Evolutionary conservation across 37 sponge, comb jelly and placozoan species (phyloP), one percentile per base, ranked within the genome.

Genomic region (Sycon ciliatum): DNA sequence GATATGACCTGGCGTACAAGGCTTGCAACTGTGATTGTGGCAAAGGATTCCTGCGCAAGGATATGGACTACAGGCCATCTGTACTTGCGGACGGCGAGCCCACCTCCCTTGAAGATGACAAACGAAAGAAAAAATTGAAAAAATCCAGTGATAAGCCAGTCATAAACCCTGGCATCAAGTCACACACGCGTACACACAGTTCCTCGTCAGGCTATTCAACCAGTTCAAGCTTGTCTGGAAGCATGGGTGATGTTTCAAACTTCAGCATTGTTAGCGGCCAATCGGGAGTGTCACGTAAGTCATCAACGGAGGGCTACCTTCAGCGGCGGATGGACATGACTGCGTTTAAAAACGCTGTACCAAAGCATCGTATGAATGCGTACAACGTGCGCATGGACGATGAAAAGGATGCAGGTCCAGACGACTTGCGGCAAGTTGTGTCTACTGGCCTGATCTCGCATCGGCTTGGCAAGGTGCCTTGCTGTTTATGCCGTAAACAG

Each of bases 351-450:
- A n/a, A n/a, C n/a, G 39, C 62, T 34, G 49, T 74, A 3, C 69
- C 57, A 36, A 80, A 76, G 5, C 81, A 85, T 35, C 61, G 84
- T 0, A 78, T 88, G 33, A 88, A 93, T 73, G 78, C 86, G 5
- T 88, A 82, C 79, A 89, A 93, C 77, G 88, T 93, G 69, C 88
- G 88, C 72, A 88, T 93, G 82, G 93, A 92, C 69, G 93, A 92
- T 33, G 93, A 92, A 39, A 84, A 82, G 31, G 85, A 86, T 36
- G 87, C 81, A 3, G 92, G 86, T 24, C 84, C 87, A 1, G 93
- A 92, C 53, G 93, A 92, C 32, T 83, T 87, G 2, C 67, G 83
- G 22, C 84, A 88, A 0, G 80, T 87, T 56, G 88, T 92, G 34
- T 75, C 83, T n/a, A 75, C 76, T 55, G 87, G 79, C 26, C 75